Base-by-base conservation (phyloP, 1,140 invertebrate genomes). In the Bombus pascuorum region DNA sequence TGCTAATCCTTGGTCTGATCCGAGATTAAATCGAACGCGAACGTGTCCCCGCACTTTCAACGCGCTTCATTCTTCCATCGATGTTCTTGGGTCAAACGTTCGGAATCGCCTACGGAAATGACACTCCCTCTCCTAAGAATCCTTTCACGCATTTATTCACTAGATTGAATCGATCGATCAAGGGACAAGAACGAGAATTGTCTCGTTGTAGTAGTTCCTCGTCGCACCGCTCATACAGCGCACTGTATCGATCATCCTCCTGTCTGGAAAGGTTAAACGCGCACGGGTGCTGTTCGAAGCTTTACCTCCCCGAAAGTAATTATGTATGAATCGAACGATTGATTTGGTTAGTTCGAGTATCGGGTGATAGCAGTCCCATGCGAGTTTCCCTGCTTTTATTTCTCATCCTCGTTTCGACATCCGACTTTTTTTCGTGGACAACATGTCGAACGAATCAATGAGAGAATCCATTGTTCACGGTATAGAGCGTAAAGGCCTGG, bases 1-100 rank as follows among this genome's bases (percentile, higher is more conserved):
- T 22, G 66, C 44, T 87, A 79, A 89, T 89, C 81, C 73, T 39
- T 2, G 77, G 77, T 81, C 81, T 72, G 74, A 87, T 86, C 85
- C 70, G 57, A 80, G 62, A 89, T 90, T 79, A 90, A 80, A 82
- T 89, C 39, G 57, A 37, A 53, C 47, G 47, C 47, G 47, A 47
- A 15, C 32, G 2, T 28, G 68, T 28, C 32, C 9, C 28, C n/a
- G 34, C 59, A 22, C 66, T 22, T 25, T 34, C 8, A 6, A 1
- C 18, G 18, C 47, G 18, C 18, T 22, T 53, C 6, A 53, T 68
- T 34, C 18, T 68, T 37, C 6, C 18, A 13, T 39, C 32, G 13
- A 15, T 3, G 65, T 66, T 18, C 65, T 66, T 8, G 65, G 28
- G 10, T 10, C 3, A 1, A n/a, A 62, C 10, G 28, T n/a, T 62